Conservation (phyloP, 1,140 invertebrate species). For the Danaus melanippus region DNA sequence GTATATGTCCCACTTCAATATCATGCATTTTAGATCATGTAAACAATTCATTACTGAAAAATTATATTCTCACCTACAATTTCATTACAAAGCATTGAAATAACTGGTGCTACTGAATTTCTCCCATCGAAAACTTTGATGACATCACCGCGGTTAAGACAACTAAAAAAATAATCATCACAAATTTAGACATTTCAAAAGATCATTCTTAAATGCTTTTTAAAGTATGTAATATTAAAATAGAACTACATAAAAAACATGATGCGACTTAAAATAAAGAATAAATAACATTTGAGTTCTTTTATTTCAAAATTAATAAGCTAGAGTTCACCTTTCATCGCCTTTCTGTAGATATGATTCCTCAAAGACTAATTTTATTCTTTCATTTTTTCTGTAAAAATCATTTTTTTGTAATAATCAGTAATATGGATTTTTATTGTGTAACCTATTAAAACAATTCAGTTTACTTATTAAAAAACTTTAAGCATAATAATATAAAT, state of each 20-base stretch:
- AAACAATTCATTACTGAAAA: no score
- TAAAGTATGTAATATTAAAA: no score
- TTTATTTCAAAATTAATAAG: no score
- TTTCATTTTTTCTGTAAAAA: constrained; percentile 75
- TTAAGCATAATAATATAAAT: not conserved
- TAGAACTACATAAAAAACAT: no score
- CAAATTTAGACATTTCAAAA: constrained; percentile 15
- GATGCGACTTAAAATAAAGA: no score
- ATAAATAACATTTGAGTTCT: no score
- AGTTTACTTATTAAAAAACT: not conserved
- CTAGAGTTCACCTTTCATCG: constrained; percentile 74
- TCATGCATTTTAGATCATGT: no score
- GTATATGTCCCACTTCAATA: no score
- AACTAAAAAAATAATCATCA: constrained; percentile 74
- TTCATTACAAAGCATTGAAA: constrained; percentile 87
- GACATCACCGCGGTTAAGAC: constrained; percentile 85
- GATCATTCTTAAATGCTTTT: no score
- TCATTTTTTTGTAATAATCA: constrained; percentile 9
- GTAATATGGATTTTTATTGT: no score
- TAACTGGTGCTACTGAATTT: constrained; percentile 76
- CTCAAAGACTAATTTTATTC: constrained; percentile 77
- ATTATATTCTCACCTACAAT: constrained; percentile 57
- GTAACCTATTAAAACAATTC: no score
- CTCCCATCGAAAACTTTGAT: constrained; percentile 86
- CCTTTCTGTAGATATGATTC: constrained; percentile 78